phyloP scores from a whole-genome alignment of 2,888 invertebrate species.

The Timema podura region DNA sequence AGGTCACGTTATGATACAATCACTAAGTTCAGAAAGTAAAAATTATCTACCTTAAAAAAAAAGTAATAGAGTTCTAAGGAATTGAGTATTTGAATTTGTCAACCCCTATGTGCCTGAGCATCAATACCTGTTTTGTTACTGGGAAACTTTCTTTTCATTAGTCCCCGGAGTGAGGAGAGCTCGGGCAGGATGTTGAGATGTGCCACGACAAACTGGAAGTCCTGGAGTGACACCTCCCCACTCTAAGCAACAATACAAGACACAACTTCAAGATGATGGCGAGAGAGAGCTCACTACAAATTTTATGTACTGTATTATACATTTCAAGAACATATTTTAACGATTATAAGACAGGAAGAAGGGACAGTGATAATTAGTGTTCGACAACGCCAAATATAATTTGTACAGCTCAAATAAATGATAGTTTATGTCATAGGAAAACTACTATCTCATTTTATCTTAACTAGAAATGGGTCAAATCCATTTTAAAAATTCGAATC shows the following conservation, averaged over 20 bases:
- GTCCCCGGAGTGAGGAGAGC: slow-evolving; percentile 66
- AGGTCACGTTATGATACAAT: too few species aligned
- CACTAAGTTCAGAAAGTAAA: too few species aligned
- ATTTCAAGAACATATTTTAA: neutral
- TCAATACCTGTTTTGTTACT: slow-evolving; percentile 43
- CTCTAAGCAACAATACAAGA: slow-evolving; percentile 35
- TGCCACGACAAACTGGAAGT: slow-evolving; percentile 71
- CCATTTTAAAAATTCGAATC: too few species aligned
- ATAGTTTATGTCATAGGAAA: too few species aligned
- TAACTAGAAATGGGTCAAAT: too few species aligned
- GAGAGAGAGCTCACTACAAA: neutral
- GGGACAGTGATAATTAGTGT: neutral
- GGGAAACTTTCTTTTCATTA: slow-evolving; percentile 75
- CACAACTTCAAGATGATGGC: slow-evolving; percentile 10
- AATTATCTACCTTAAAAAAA: too few species aligned
- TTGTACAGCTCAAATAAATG: too few species aligned
- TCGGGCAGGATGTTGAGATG: slow-evolving; percentile 78
- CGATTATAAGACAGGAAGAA: neutral
- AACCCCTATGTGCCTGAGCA: neutral
- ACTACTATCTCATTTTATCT: too few species aligned
- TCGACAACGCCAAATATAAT: too few species aligned
- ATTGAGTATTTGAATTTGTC: neutral
- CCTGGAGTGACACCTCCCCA: slow-evolving; percentile 43
- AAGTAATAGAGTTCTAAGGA: too few species aligned
- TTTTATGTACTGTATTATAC: neutral